Base-by-base conservation (phyloP, 2,888 invertebrate genomes). In the Acanthoscelides obtectus region DNA sequence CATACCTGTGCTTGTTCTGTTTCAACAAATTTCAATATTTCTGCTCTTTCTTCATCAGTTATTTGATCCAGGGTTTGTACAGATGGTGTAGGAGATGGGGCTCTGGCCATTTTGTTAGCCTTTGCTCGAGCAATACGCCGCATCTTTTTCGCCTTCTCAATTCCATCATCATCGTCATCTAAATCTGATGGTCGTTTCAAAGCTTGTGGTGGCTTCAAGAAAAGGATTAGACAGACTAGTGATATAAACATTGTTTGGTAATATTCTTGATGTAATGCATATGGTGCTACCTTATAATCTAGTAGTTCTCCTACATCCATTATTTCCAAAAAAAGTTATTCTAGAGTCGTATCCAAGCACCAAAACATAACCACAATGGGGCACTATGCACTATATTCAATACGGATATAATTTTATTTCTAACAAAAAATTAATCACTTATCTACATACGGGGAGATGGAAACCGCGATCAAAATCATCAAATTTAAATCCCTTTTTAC, bases 21-120 rank as follows among this genome's bases (percentile, higher is more conserved):
- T 84, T 95, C 95, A 3, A 95, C 95, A 86, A 93, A 93, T 86
- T 92, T 91, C 3, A 94, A 85, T 77, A 95, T 95, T 81, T 94
- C 93, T 78, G 92, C 90, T 77, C 93, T 90, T 84, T 94, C 94
- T 81, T 93, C 92, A 80, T 92, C 92, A 17, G 86, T 82, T 20
- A 88, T 86, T 72, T 88, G 86, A 75, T 89, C 89, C 0, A 89
- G 86, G 1, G 90, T 83, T 72, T 84, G 86, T 74, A 80, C 76
- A 64, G 85, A 87, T n/a, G 86, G 83, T 64, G 87, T 86, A 8
- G 85, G 83, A 64, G 84, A 84, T 20, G 84, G 81, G 70, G 87
- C 86, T 78, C 82, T 87, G 77, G 83, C 83, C 86, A 84, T 87
- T 85, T 76, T 85, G 76, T 86, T 87, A n/a, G 87, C 87, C 76